phyloP scores from a whole-genome alignment of 2,797 vertebrate species.

The Gobio occitaniae region DNA sequence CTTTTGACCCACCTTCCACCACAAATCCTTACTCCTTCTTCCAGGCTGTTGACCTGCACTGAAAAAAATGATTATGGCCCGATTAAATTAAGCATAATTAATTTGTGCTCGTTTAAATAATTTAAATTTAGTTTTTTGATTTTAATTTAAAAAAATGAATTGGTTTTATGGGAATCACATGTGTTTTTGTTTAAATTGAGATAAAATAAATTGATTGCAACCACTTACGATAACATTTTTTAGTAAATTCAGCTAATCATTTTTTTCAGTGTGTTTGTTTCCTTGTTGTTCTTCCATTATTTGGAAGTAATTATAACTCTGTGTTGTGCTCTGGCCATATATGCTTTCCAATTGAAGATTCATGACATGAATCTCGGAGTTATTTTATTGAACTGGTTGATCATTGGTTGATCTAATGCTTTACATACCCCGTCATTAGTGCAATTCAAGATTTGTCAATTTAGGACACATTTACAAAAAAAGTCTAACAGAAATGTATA shows the following conservation, averaged over 20 bases:
- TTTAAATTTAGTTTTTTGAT: no score
- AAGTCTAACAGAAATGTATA: not conserved
- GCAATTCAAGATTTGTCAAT: no score
- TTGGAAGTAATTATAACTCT: not conserved
- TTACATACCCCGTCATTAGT: no score
- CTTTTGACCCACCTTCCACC: not conserved
- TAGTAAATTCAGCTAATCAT: no score
- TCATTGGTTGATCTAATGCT: not conserved
- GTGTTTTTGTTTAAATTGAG: no score
- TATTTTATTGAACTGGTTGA: not conserved
- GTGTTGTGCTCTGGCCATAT: not conserved
- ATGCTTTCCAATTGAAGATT: not conserved
- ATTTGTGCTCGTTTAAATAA: no score
- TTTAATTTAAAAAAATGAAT: no score
- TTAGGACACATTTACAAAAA: not conserved
- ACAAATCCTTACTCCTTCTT: not conserved
- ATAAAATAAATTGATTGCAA: no score
- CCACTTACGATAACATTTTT: no score
- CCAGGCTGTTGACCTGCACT: not conserved
- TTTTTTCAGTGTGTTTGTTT: not conserved
- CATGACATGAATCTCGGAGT: not conserved
- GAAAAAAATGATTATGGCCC: no score
- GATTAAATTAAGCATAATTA: no score
- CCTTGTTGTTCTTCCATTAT: not conserved
- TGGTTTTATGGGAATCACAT: no score